Conservation (phyloP, 2,888 invertebrate species). For the Microctonus aethiopoides region DNA sequence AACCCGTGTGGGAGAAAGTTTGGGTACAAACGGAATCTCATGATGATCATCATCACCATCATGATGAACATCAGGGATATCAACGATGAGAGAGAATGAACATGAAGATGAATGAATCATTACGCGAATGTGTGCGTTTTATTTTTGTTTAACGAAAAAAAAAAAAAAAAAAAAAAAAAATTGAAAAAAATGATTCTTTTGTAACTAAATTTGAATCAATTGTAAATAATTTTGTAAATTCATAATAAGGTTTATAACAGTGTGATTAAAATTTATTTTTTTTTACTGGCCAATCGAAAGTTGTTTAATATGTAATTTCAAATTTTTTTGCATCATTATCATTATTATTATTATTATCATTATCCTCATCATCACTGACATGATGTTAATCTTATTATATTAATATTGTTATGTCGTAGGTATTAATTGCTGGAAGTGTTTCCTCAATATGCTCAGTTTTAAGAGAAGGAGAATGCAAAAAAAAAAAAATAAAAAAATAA, state of each 20-base stretch:
- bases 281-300: constrained; percentile 35
- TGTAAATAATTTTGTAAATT: neutral
- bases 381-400: too few species aligned
- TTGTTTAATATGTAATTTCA: constrained; percentile 28
- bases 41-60: constrained; percentile 38
- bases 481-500: neutral
- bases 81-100: constrained; percentile 5
- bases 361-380: too few species aligned
- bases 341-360: too few species aligned
- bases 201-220: neutral
- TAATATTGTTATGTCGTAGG: neutral
- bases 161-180: neutral
- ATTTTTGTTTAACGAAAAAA: too few species aligned
- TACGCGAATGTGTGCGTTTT: neutral
- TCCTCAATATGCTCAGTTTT: too few species aligned
- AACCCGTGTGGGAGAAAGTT: constrained; percentile 83
- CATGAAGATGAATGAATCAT: neutral
- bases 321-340: neutral
- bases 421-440: neutral
- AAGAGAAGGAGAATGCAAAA: neutral
- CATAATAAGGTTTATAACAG: neutral
- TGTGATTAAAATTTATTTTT: neutral
- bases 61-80: constrained; percentile 55
- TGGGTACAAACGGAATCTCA: constrained; percentile 67
- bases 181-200: neutral